These are phyloP conservation scores for roundworm (Caenorhabditis elegans) DNA, from an alignment of 1,140 invertebrate genomes.

Conservation along the genomic window DNA sequence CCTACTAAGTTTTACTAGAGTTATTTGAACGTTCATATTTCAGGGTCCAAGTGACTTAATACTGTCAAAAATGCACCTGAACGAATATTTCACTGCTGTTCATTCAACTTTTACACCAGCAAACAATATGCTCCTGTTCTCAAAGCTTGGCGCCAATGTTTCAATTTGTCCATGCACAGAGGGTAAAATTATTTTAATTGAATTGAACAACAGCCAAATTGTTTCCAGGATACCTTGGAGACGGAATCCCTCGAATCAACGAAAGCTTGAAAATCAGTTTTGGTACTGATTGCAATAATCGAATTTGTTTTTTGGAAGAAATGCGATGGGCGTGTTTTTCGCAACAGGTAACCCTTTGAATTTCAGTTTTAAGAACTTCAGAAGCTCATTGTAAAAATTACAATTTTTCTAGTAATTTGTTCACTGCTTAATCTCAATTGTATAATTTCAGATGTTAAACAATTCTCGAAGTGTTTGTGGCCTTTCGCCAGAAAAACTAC, in stretches of 20 bases:
- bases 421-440: too few relatives aligned
- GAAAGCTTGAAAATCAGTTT: slow-evolving; percentile 55
- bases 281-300: slow-evolving; percentile 64
- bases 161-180: slow-evolving; percentile 62
- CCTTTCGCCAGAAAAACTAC: slow-evolving; percentile 54
- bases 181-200: slow-evolving; percentile 6
- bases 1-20: too few relatives aligned
- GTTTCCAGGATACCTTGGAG: slow-evolving; percentile 56
- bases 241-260: slow-evolving; percentile 56
- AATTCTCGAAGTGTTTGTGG: slow-evolving; percentile 55
- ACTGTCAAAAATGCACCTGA: slow-evolving; percentile 7
- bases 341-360: slow-evolving; percentile 58
- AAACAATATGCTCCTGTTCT: slow-evolving; percentile 19
- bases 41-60: slow-evolving; percentile 14
- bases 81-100: slow-evolving; percentile 52
- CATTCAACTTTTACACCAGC: slow-evolving; percentile 60
- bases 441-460: slow-evolving; percentile 54
- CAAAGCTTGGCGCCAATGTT: slow-evolving; percentile 48
- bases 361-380: too few relatives aligned
- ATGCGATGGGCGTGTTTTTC: slow-evolving; percentile 63
- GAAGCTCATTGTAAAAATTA: too few relatives aligned
- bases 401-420: too few relatives aligned
- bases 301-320: slow-evolving; percentile 61
- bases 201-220: not conserved
- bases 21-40: too few relatives aligned